Conservation (phyloP, 2,888 invertebrate species). For the Sinopyrophorus schimmeli region DNA sequence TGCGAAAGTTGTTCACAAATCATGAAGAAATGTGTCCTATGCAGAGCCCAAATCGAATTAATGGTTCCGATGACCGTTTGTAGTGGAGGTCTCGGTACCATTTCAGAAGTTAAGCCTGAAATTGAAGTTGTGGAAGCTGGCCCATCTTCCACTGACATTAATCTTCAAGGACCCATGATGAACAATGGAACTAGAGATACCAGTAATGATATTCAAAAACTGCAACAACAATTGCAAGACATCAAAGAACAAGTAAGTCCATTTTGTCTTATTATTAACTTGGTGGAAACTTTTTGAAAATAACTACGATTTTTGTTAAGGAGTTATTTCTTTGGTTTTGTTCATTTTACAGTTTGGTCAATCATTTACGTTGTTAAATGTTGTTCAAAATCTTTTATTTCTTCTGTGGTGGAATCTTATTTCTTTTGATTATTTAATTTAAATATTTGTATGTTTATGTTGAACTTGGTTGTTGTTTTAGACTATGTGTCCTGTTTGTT, state of each 20-base stretch:
- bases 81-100: slow-evolving; percentile 54
- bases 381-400: too few species aligned
- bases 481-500: slow-evolving; percentile 98
- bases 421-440: too few species aligned
- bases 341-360: too few species aligned
- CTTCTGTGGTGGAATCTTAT: too few species aligned
- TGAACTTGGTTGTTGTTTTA: slow-evolving; percentile 58
- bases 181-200: slow-evolving; percentile 72
- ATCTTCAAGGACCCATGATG: slow-evolving; percentile 57
- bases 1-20: slow-evolving; percentile 89
- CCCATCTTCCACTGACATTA: slow-evolving; percentile 54
- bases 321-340: too few species aligned
- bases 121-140: slow-evolving; percentile 55
- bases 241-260: slow-evolving; percentile 89
- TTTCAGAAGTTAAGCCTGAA: slow-evolving; percentile 58
- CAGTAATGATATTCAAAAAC: slow-evolving; percentile 81
- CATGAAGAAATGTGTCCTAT: slow-evolving; percentile 98
- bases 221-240: slow-evolving; percentile 94
- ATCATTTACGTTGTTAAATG: too few species aligned
- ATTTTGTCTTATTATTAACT: too few species aligned
- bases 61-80: slow-evolving; percentile 60
- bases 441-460: too few species aligned
- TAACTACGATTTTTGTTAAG: slow-evolving; percentile 1
- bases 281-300: too few species aligned
- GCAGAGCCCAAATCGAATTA: slow-evolving; percentile 83